These are phyloP conservation scores for Fistularia commersonii DNA, from an alignment of 2,797 vertebrate species.

Conservation along the genomic window DNA sequence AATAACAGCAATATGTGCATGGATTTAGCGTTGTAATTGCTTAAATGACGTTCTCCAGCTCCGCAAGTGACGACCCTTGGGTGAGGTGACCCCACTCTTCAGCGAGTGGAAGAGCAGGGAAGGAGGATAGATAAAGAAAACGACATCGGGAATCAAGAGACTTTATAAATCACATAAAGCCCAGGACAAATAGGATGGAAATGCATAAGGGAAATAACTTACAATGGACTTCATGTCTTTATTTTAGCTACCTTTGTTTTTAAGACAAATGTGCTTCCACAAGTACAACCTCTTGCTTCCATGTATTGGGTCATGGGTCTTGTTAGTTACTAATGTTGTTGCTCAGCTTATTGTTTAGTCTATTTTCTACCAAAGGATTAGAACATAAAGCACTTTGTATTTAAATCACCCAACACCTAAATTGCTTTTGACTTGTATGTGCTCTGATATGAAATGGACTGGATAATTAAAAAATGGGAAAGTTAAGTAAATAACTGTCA, in stretches of 20 bases:
- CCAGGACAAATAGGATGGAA: slow-evolving; percentile 1
- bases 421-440: no score
- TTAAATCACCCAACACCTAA: no score
- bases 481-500: no score
- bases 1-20: slow-evolving; percentile 65
- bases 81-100: slow-evolving; percentile 55
- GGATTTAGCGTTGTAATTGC: slow-evolving; percentile 59
- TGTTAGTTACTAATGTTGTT: no score
- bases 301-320: no score
- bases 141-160: neutral
- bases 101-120: slow-evolving; percentile 9
- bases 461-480: no score
- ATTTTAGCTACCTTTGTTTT: neutral
- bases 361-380: no score
- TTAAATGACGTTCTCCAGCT: slow-evolving; percentile 61
- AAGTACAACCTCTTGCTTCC: no score
- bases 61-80: slow-evolving; percentile 51
- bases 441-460: no score
- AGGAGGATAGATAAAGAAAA: slow-evolving; percentile 1
- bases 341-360: no score
- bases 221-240: neutral
- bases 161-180: slow-evolving; percentile 16
- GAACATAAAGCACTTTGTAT: no score
- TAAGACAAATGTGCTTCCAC: neutral
- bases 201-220: slow-evolving; percentile 1